A percentile compares a stretch with the other conserved stretches of the same genome.
Evolutionary conservation across 2,888 invertebrate genomes (phyloP).

Genomic region (Parnassius smintheus): DNA sequence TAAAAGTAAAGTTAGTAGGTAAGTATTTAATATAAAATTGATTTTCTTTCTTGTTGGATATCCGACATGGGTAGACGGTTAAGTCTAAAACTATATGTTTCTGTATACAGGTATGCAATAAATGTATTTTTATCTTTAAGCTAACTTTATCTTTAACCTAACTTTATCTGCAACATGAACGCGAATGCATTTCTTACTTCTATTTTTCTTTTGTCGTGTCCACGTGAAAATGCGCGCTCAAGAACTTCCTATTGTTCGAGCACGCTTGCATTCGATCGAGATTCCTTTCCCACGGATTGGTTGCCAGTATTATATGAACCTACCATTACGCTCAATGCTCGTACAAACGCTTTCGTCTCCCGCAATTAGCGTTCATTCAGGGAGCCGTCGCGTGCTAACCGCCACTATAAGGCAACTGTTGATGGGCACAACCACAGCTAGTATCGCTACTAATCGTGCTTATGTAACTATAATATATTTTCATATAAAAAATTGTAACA

Average conservation of each 20-base stretch:
- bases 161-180: too few species aligned
- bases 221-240: neutral
- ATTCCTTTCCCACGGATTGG: conserved; percentile 60
- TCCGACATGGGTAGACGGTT: too few species aligned
- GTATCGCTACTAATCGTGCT: conserved; percentile 26
- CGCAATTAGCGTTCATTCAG: conserved; percentile 69
- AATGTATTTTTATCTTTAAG: too few species aligned
- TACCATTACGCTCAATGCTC: conserved; percentile 48
- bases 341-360: conserved; percentile 53
- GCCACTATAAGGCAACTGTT: conserved; percentile 49
- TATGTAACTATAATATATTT: too few species aligned
- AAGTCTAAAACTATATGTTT: too few species aligned
- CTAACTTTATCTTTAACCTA: too few species aligned
- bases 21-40: too few species aligned
- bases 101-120: too few species aligned
- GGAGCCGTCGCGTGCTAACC: conserved; percentile 56
- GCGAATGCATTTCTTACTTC: conserved; percentile 3
- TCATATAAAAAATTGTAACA: neutral
- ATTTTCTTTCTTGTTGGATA: too few species aligned
- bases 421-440: conserved; percentile 40
- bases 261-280: conserved; percentile 41
- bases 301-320: conserved; percentile 45
- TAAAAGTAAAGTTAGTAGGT: too few species aligned
- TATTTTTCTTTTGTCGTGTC: conserved; percentile 32
- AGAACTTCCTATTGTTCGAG: conserved; percentile 38